Percentiles rank a stretch among this genome's conserved stretches.
These are phyloP conservation scores for Coluber constrictor DNA, from an alignment of 2,797 vertebrate species.

Conservation along the genomic window DNA sequence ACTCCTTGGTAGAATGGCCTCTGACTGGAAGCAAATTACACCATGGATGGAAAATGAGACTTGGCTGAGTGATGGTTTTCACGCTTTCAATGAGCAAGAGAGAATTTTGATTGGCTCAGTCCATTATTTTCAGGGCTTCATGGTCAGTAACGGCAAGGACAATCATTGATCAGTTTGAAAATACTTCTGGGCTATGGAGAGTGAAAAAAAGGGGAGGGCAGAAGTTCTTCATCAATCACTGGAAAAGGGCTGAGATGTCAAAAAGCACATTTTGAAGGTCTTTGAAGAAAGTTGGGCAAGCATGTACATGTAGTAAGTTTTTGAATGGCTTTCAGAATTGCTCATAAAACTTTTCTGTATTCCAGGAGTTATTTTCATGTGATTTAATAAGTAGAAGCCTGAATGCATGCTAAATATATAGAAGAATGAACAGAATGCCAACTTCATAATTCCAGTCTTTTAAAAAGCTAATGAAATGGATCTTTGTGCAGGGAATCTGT, in stretches of 20 bases:
- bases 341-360: neutral
- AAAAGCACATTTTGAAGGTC: neutral
- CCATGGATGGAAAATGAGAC: neutral
- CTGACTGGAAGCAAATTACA: neutral
- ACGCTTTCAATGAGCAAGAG: neutral
- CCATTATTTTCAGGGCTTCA: neutral
- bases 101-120: neutral
- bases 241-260: neutral
- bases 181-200: neutral
- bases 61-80: neutral
- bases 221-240: neutral
- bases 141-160: neutral
- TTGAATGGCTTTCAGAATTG: constrained; percentile 5
- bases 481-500: neutral
- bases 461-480: constrained; percentile 33
- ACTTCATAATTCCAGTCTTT: constrained; percentile 29
- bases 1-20: neutral
- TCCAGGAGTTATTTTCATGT: constrained; percentile 16
- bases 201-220: neutral
- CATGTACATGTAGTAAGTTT: neutral
- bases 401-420: neutral
- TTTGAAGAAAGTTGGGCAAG: neutral
- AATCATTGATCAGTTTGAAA: neutral
- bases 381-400: constrained; percentile 36
- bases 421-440: constrained; percentile 1